A percentile compares a stretch with the other conserved stretches of the same genome.
These are phyloP conservation scores for Climacteris rufus DNA, from an alignment of 2,113 vertebrate genomes.

Conservation along the genomic window DNA sequence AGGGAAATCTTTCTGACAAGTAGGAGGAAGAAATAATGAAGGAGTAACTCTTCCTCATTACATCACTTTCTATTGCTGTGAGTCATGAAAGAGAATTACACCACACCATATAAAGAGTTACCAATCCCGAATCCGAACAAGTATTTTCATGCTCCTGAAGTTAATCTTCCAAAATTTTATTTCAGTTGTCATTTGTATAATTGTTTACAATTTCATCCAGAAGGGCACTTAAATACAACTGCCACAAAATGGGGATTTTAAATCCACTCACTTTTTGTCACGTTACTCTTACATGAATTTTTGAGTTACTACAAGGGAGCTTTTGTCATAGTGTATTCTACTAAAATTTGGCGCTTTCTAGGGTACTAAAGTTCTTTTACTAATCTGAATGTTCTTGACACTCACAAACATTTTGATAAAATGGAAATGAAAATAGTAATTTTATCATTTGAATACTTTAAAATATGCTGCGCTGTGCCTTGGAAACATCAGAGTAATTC, in stretches of 20 bases:
- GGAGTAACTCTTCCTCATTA: not conserved
- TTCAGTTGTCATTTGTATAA: not conserved
- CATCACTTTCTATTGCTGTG: not conserved
- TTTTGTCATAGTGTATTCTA: not conserved
- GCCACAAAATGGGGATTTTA: not conserved
- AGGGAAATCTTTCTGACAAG: not conserved
- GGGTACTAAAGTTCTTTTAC: not conserved
- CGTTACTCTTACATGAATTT: not conserved
- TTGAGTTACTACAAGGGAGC: not conserved
- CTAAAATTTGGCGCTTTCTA: not conserved
- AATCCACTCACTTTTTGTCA: not conserved
- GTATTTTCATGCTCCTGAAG: not conserved
- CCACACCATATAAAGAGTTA: not conserved
- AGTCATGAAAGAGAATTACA: not conserved
- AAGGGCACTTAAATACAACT: not conserved
- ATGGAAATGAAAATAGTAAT: not conserved
- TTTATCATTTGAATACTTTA: not conserved
- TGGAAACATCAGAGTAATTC: not conserved
- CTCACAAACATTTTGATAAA: not conserved
- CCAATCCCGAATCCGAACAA: not conserved
- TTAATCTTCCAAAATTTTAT: not conserved
- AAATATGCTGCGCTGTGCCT: not conserved
- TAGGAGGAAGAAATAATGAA: not conserved
- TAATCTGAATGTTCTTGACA: not conserved
- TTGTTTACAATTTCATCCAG: not conserved